Conservation (phyloP, 2,888 invertebrate genomes). For the Pharmacophagus antenor region DNA sequence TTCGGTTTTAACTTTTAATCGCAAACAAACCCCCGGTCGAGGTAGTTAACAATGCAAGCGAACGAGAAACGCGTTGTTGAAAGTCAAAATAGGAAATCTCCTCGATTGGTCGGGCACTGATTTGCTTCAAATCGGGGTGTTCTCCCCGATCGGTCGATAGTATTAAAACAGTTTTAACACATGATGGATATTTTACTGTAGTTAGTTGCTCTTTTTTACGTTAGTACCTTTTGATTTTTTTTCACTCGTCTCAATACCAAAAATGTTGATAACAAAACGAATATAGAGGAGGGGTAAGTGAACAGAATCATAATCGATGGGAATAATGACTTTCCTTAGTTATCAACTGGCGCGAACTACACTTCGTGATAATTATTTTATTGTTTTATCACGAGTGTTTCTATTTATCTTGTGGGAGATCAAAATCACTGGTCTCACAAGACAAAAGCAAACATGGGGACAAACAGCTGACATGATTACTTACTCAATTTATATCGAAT, state of each 20-base stretch:
- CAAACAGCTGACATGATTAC: slow-evolving; percentile 25
- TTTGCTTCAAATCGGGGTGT: too few species aligned
- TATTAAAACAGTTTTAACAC: too few species aligned
- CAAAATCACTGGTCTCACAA: slow-evolving; percentile 29
- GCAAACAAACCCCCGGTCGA: too few species aligned
- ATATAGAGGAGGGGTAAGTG: slow-evolving; percentile 54
- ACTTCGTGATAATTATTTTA: slow-evolving; percentile 33
- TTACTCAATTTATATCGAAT: slow-evolving; percentile 3
- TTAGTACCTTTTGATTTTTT: slow-evolving; percentile 46
- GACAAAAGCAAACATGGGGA: slow-evolving; percentile 21
- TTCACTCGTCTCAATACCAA: slow-evolving; percentile 53
- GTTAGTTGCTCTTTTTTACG: neutral
- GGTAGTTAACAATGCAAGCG: too few species aligned
- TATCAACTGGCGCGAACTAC: slow-evolving; percentile 39
- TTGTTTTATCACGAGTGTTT: slow-evolving; percentile 30
- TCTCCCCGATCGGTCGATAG: too few species aligned
- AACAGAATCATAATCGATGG: slow-evolving; percentile 54
- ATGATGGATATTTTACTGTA: neutral
- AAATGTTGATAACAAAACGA: slow-evolving; percentile 50
- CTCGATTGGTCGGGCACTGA: too few species aligned
- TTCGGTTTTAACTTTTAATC: too few species aligned
- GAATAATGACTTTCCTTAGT: slow-evolving; percentile 26
- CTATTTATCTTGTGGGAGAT: slow-evolving; percentile 22
- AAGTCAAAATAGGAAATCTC: too few species aligned
- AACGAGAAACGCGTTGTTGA: too few species aligned